Base-by-base conservation (phyloP, 64 coral and sea anemone genomes). In the Montipora sp. region DNA sequence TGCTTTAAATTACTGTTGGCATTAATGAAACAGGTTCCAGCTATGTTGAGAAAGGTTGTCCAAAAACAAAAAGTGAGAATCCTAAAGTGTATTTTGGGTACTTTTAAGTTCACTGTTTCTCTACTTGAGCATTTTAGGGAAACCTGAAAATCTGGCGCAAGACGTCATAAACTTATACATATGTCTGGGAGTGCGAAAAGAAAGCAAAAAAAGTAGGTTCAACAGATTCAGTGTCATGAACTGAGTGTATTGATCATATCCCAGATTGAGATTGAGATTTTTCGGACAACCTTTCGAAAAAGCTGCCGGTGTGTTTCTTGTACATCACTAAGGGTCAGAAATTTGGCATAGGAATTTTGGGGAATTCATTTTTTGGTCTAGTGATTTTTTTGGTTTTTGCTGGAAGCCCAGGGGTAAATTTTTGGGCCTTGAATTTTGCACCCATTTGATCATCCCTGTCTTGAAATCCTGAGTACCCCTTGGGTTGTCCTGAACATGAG, bases 31-130 rank as follows among this genome's bases (percentile, higher is more conserved):
- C 51, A 8, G 51, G 51, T 53, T 53, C 4, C 51, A 53, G 72
- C 72, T 75, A 75, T 75, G n/a, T 23, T 24, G 72, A 75, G 72
- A 75, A 75, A 75, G 72, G 72, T 44, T 75, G 72, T 22, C 72
- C n/a, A 75, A 74, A 36, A 74, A 74, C 21, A 44, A 2, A 22
- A 5, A 24, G 5, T 24, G 20, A 75, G n/a, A 75, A 75, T 75
- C 19, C 4, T 8, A 22, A 75, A 75, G 20, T 22, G 72, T 22
- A 8, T 75, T 75, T 75, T 53, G 4, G 51, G 51, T 53, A 53
- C 5, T 53, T 53, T 53, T 53, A 8, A 53, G 51, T 53, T 53
- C 72, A 43, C n/a, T 75, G 72, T 75, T 75, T 24, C 72, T 75
- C 27, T 4, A 75, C 72, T 75, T 75, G n/a, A 75, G 72, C 20